These are phyloP conservation scores for Phocoena phocoena DNA, from an alignment of 2,113 vertebrate genomes.

Conservation along the genomic window DNA sequence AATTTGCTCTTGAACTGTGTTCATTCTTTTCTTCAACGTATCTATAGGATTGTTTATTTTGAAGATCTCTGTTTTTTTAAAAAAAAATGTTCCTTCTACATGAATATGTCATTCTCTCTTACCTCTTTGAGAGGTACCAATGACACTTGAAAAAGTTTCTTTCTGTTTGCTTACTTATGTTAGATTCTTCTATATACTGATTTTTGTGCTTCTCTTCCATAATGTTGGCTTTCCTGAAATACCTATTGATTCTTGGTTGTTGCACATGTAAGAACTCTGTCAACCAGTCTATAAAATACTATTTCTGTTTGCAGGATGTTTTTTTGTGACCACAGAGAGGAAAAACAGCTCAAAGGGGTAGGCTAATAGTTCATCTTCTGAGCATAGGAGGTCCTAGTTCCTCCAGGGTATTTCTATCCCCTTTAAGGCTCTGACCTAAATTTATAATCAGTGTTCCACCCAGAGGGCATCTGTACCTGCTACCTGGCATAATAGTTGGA, in stretches of 20 bases:
- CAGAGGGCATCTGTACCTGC: not conserved
- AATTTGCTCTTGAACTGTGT: not conserved
- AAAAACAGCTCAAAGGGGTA: not conserved
- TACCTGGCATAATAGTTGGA: not conserved
- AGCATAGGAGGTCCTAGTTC: not conserved
- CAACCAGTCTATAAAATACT: not conserved
- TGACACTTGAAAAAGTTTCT: not conserved
- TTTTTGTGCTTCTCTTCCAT: not conserved
- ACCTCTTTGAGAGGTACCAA: not conserved
- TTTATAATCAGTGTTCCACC: not conserved
- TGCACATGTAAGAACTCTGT: not conserved
- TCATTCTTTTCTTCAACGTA: not conserved
- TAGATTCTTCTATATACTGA: not conserved
- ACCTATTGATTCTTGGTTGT: not conserved
- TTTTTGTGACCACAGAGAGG: not conserved
- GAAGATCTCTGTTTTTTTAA: not conserved
- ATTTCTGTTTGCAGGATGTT: not conserved
- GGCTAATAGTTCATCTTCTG: not conserved
- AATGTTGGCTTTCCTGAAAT: slow-evolving; percentile 1
- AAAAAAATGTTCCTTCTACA: not conserved
- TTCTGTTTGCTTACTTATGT: not conserved
- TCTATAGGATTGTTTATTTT: not conserved
- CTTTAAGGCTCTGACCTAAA: not conserved
- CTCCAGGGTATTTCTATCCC: not conserved
- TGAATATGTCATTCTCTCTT: not conserved